Percentiles rank a stretch among this genome's conserved stretches.
These are phyloP conservation scores for Benitochromis conjunctus DNA, from an alignment of 2,113 vertebrate species.

Conservation along the genomic window DNA sequence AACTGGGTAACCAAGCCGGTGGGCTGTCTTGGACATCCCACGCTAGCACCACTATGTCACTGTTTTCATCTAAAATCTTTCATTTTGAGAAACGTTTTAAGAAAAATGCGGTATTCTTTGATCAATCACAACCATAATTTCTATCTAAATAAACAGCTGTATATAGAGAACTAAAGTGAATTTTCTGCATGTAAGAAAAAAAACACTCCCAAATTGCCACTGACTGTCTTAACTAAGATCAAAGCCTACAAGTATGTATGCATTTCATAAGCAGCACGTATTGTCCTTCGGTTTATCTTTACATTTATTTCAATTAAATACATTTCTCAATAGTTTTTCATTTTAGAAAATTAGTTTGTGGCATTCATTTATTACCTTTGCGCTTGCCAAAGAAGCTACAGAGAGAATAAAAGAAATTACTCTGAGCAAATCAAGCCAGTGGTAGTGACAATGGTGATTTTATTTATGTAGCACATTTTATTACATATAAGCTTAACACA, in stretches of 20 bases:
- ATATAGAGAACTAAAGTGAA: background rate
- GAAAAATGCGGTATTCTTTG: background rate
- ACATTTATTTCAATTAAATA: background rate
- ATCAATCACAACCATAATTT: background rate
- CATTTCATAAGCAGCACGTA: background rate
- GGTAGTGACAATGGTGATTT: background rate
- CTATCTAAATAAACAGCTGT: background rate
- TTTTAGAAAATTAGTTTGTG: background rate
- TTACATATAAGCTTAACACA: background rate
- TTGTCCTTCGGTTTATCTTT: background rate
- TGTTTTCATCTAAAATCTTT: background rate
- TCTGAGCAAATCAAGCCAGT: background rate
- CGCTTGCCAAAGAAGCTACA: background rate
- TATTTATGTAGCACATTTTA: background rate
- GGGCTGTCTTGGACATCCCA: background rate
- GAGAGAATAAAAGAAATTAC: background rate
- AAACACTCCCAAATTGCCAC: background rate
- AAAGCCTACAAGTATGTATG: background rate
- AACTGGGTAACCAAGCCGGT: background rate
- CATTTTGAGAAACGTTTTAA: background rate
- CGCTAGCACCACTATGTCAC: background rate
- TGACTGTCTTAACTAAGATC: background rate
- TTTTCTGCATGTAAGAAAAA: background rate
- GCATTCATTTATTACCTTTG: background rate
- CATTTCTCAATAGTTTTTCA: background rate